Conservation (phyloP, 2,113 vertebrate species). For the Anguilla rostrata region DNA sequence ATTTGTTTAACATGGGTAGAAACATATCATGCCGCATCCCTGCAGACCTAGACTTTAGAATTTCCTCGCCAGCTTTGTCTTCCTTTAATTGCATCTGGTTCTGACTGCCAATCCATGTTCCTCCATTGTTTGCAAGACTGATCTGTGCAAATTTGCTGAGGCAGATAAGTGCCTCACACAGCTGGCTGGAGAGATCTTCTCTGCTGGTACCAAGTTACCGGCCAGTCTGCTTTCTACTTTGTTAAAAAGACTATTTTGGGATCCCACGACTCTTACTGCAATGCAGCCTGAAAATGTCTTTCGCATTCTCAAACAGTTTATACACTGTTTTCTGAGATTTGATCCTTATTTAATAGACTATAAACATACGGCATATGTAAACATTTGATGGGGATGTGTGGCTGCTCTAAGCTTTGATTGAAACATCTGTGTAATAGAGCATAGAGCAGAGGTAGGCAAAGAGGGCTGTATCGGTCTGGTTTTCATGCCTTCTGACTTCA, state of each 20-base stretch:
- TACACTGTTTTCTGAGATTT: neutral
- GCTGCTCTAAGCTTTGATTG: neutral
- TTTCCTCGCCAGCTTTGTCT: neutral
- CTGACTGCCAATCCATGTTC: neutral
- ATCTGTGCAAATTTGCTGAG: neutral
- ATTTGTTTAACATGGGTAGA: constrained; percentile 4
- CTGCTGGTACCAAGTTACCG: neutral
- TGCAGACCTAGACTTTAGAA: neutral
- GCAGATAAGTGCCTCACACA: constrained; percentile 4
- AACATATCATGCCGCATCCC: neutral
- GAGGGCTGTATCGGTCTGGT: too few relatives aligned
- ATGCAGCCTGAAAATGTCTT: neutral
- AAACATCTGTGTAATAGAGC: neutral
- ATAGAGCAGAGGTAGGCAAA: too few relatives aligned
- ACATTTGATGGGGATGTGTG: neutral
- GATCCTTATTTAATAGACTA: neutral
- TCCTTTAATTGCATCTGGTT: constrained; percentile 3
- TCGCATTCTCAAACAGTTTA: neutral
- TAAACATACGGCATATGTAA: neutral
- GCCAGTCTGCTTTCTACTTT: neutral
- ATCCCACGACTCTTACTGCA: neutral
- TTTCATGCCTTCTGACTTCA: too few relatives aligned
- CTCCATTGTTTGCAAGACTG: constrained; percentile 6
- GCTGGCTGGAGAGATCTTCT: neutral
- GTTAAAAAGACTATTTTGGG: neutral